phyloP scores from a whole-genome alignment of 2,113 vertebrate genomes.

The Neodontobutis hainanensis region DNA sequence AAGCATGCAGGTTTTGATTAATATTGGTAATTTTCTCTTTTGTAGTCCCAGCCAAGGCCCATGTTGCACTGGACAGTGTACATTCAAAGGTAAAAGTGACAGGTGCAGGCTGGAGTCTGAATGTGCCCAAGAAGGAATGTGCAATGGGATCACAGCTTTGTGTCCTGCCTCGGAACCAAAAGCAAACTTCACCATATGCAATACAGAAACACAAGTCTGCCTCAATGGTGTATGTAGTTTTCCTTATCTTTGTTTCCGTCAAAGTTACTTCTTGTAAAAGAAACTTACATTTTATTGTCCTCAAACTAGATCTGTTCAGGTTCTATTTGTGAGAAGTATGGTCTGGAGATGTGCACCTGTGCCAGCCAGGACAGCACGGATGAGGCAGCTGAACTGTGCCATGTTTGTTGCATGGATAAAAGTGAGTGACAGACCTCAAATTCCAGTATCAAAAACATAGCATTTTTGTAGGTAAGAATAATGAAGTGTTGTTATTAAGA shows the following conservation, averaged over 20 bases:
- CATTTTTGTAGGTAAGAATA: not conserved
- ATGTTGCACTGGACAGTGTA: slow-evolving; percentile 85
- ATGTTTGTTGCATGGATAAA: slow-evolving; percentile 96
- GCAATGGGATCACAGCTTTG: slow-evolving; percentile 82
- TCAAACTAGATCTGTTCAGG: slow-evolving; percentile 88
- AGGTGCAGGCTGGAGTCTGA: slow-evolving; percentile 87
- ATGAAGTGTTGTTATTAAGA: no score
- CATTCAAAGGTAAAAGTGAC: slow-evolving; percentile 73
- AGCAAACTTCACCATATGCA: slow-evolving; percentile 87
- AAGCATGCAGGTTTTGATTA: not conserved
- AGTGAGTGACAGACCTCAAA: slow-evolving; percentile 78
- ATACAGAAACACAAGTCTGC: slow-evolving; percentile 93
- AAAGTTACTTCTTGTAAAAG: not conserved
- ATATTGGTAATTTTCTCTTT: slow-evolving; percentile 5
- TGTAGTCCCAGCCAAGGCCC: slow-evolving; percentile 93
- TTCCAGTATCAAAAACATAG: not conserved
- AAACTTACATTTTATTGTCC: not conserved
- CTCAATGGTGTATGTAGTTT: slow-evolving; percentile 84
- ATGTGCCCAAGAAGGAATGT: slow-evolving; percentile 85
- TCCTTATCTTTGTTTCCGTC: not conserved
- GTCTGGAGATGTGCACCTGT: slow-evolving; percentile 92
- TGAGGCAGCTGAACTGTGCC: slow-evolving; percentile 90
- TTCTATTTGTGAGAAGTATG: slow-evolving; percentile 91
- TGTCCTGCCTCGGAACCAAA: slow-evolving; percentile 89
- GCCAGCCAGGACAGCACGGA: slow-evolving; percentile 84